These are phyloP conservation scores for Pandemis corylana DNA, from an alignment of 2,888 invertebrate species.

Conservation along the genomic window DNA sequence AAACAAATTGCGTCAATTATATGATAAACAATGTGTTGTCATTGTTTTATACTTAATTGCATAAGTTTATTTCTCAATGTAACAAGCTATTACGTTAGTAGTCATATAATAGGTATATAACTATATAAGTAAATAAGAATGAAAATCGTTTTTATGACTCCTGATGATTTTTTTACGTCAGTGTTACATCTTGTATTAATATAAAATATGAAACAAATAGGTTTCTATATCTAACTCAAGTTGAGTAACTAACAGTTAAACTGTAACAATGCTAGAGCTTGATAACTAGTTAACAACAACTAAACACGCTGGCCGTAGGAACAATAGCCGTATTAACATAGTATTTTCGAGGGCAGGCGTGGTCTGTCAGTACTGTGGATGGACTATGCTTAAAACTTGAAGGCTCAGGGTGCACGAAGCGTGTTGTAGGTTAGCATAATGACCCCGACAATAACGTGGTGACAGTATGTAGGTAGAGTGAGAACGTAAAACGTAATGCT, in stretches of 20 bases:
- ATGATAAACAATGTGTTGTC: conserved; percentile 4
- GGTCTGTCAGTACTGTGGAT: neutral
- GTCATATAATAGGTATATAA: neutral
- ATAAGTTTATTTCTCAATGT: neutral
- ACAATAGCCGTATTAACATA: conserved; percentile 7
- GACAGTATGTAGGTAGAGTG: neutral
- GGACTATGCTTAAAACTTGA: neutral
- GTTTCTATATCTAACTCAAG: neutral
- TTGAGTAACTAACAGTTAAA: neutral
- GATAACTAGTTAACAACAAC: neutral
- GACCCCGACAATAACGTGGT: neutral
- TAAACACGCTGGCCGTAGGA: neutral
- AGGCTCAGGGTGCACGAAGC: neutral
- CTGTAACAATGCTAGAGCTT: neutral
- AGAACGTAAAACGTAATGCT: neutral
- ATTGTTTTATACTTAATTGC: conserved; percentile 19
- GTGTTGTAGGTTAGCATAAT: conserved; percentile 1
- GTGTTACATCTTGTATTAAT: neutral
- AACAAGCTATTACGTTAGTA: neutral
- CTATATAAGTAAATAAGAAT: neutral
- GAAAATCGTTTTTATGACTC: neutral
- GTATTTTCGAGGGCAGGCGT: conserved; percentile 1
- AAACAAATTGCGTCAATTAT: conserved; percentile 15
- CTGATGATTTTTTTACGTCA: neutral
- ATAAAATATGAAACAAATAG: too few relatives aligned